Conservation (phyloP, 2,888 invertebrate genomes). For the Strigamia maritima region DNA sequence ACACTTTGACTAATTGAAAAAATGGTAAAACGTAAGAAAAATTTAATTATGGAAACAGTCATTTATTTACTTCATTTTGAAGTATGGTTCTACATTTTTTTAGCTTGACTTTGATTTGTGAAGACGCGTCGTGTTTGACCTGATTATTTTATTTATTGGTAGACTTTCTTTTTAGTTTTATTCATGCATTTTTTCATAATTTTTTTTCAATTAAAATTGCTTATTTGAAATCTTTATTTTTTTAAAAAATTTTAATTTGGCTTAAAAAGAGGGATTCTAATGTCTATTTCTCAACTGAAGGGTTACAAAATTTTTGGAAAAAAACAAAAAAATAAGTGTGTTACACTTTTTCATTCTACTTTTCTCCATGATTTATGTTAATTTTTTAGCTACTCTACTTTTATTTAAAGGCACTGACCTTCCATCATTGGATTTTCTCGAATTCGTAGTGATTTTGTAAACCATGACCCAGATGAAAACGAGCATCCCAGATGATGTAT, state of each 20-base stretch:
- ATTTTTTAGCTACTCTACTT: neutral
- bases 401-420: slow-evolving; percentile 1
- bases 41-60: neutral
- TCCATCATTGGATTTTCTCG: neutral
- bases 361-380: neutral
- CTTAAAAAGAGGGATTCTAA: neutral
- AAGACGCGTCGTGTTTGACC: neutral
- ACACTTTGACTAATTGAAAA: neutral
- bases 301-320: neutral
- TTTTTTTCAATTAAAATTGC: neutral
- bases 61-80: neutral
- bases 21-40: neutral
- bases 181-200: neutral
- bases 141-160: neutral
- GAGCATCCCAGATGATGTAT: slow-evolving; percentile 1
- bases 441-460: neutral
- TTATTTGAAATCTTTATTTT: neutral
- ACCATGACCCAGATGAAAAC: slow-evolving; percentile 6
- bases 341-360: neutral
- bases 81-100: neutral
- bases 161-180: neutral
- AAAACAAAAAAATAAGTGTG: neutral
- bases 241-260: neutral
- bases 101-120: slow-evolving; percentile 4
- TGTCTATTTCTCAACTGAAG: neutral